Conservation (phyloP, 2,888 invertebrate species). For the Rhamnusium bicolor region DNA sequence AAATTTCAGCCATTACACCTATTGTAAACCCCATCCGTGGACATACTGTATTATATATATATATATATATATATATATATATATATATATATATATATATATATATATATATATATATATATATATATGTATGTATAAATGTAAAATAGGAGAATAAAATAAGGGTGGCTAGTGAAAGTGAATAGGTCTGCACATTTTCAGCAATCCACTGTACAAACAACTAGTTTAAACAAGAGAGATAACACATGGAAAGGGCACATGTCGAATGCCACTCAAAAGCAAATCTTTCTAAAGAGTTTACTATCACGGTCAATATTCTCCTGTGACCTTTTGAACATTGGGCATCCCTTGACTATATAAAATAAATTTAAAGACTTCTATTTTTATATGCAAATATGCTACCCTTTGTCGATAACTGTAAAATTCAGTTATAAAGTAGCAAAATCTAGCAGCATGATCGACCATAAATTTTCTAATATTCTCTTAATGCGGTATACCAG, state of each 20-base stretch:
- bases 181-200: background rate
- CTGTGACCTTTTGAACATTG: conserved; percentile 28
- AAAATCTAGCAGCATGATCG: too few relatives aligned
- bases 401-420: background rate
- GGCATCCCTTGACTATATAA: conserved; percentile 27
- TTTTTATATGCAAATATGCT: background rate
- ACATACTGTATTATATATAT: too few relatives aligned
- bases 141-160: too few relatives aligned
- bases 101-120: too few relatives aligned
- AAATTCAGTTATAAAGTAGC: background rate
- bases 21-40: too few relatives aligned
- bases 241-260: background rate
- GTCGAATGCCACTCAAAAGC: background rate
- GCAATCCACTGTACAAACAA: background rate
- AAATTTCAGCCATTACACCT: too few relatives aligned
- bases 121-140: too few relatives aligned
- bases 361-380: conserved; percentile 11
- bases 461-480: too few relatives aligned
- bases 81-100: too few relatives aligned
- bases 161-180: background rate
- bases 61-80: too few relatives aligned
- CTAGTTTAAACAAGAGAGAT: background rate
- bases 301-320: conserved; percentile 25
- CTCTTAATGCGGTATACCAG: too few relatives aligned
- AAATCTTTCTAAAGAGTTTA: conserved; percentile 3